phyloP scores from a whole-genome alignment of 2,113 vertebrate genomes.

The Cryptotis parvus region DNA sequence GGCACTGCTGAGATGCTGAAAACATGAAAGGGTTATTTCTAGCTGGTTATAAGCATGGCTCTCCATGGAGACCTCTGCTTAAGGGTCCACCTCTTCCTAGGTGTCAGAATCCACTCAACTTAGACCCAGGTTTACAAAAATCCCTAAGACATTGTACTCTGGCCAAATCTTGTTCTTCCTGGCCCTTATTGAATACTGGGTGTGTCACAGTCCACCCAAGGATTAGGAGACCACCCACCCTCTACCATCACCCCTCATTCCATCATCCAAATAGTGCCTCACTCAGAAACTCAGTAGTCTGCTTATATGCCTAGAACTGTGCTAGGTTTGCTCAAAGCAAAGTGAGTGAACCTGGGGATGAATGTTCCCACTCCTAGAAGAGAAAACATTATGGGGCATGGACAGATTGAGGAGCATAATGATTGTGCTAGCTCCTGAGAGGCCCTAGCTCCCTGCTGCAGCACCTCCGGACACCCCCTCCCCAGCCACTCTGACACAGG shows the following conservation, averaged over 20 bases:
- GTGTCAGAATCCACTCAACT: background rate
- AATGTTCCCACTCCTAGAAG: background rate
- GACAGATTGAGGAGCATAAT: background rate
- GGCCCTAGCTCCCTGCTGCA: background rate
- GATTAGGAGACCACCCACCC: background rate
- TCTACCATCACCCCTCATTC: background rate
- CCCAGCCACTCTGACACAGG: background rate
- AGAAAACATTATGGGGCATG: background rate
- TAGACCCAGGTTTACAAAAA: background rate
- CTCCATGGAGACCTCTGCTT: background rate
- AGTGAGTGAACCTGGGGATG: background rate
- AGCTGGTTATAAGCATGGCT: background rate
- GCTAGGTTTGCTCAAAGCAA: background rate
- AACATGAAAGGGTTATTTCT: background rate
- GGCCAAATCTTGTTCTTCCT: background rate
- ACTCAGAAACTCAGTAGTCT: background rate
- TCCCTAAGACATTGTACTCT: background rate
- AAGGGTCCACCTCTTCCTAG: background rate
- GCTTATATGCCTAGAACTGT: background rate
- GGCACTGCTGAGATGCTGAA: background rate
- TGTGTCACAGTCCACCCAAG: background rate
- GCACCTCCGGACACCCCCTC: background rate
- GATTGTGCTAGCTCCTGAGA: background rate
- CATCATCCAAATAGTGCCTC: background rate
- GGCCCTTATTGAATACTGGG: fast-evolving